Percentiles rank a stretch among this genome's conserved stretches.
Evolutionary conservation across 2,113 vertebrate genomes (phyloP).

Genomic region (Willisornis vidua): DNA sequence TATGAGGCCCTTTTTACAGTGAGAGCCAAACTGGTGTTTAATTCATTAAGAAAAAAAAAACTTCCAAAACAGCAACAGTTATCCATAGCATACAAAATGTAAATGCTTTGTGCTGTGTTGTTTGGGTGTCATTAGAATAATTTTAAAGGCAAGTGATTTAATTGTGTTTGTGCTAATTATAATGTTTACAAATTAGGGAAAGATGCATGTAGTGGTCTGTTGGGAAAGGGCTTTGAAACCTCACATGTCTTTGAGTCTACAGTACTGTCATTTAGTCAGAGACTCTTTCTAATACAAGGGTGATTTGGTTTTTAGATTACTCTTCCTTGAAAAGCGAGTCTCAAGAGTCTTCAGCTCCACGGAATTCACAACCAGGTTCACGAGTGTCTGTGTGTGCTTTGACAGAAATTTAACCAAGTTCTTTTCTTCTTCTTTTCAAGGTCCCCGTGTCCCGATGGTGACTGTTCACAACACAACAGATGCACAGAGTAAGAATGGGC

Average conservation of each 20-base stretch:
- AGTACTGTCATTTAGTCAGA: constrained; percentile 41
- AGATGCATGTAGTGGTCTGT: neutral
- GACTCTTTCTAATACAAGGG: constrained; percentile 23
- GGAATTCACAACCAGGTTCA: neutral
- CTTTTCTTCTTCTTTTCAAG: constrained; percentile 69
- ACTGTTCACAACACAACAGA: constrained; percentile 83
- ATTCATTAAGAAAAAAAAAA: neutral
- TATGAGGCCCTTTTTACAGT: neutral
- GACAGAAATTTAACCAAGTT: neutral
- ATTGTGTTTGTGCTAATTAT: constrained; percentile 42
- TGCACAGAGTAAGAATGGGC: constrained; percentile 82
- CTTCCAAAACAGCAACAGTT: neutral
- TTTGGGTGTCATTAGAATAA: neutral
- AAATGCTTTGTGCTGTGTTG: neutral
- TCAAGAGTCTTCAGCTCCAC: neutral
- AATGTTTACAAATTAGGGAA: constrained; percentile 42
- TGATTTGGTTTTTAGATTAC: constrained; percentile 42
- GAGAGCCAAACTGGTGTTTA: neutral
- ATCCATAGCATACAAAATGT: neutral
- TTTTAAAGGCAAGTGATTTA: constrained; percentile 6
- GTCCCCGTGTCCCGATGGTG: constrained; percentile 86
- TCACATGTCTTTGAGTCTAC: neutral
- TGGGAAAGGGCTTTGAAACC: constrained; percentile 21
- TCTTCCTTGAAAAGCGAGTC: neutral
- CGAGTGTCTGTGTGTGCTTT: neutral